A percentile compares a stretch with the other conserved stretches of the same genome.
These are phyloP conservation scores for Drosophila malerkotliana DNA, from an alignment of 1,140 invertebrate genomes.

Conservation along the genomic window DNA sequence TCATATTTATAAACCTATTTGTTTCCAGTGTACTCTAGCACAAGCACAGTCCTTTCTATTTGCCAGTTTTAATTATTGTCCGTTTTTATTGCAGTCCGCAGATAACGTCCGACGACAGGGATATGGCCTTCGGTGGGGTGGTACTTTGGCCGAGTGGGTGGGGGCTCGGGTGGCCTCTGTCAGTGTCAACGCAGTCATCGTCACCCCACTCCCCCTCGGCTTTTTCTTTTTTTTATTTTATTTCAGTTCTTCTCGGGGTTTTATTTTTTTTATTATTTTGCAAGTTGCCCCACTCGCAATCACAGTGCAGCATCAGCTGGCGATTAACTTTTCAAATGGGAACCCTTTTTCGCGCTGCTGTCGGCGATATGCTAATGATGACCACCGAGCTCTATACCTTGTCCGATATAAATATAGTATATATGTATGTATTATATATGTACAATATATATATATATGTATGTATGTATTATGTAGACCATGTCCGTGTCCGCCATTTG, in stretches of 20 bases:
- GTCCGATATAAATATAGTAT: slow-evolving; percentile 4
- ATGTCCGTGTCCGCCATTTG: slow-evolving; percentile 36
- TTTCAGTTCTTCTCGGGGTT: background rate
- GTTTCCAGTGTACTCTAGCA: background rate
- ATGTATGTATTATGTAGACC: background rate
- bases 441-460: slow-evolving; percentile 4
- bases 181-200: slow-evolving; percentile 69
- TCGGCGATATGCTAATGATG: slow-evolving; percentile 77
- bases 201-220: slow-evolving; percentile 22
- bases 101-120: slow-evolving; percentile 61
- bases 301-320: slow-evolving; percentile 70
- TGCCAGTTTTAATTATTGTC: slow-evolving; percentile 78
- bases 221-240: background rate
- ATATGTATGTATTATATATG: slow-evolving; percentile 7
- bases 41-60: slow-evolving; percentile 38
- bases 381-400: slow-evolving; percentile 36
- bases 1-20: background rate
- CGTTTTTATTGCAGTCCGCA: slow-evolving; percentile 74
- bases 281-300: slow-evolving; percentile 23
- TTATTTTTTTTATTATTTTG: background rate
- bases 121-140: slow-evolving; percentile 43
- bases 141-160: background rate
- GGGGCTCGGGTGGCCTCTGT: slow-evolving; percentile 21
- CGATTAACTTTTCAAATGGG: slow-evolving; percentile 70
- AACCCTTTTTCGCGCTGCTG: slow-evolving; percentile 72